Conservation (phyloP, 2,113 vertebrate genomes). For the Diadophis punctatus region DNA sequence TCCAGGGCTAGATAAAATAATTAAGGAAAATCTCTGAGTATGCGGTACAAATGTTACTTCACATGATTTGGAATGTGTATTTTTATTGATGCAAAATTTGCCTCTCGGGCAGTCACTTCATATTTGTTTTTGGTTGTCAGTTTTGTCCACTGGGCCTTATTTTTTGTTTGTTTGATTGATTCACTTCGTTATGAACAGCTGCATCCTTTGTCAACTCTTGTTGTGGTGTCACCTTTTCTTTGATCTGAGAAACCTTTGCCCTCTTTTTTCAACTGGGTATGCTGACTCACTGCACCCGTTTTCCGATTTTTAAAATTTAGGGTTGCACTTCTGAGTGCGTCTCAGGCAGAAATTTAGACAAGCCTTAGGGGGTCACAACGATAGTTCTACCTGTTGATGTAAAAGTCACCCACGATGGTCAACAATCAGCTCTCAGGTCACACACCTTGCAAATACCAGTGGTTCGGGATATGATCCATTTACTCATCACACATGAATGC, state of each 20-base stretch:
- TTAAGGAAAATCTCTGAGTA: not conserved
- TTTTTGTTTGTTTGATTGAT: not conserved
- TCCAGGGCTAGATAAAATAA: not conserved
- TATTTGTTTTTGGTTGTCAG: not conserved
- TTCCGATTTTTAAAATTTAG: not conserved
- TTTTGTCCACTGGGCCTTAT: not conserved
- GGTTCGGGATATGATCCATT: not conserved
- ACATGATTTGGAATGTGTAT: not conserved
- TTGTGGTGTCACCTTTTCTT: not conserved
- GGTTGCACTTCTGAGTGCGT: not conserved
- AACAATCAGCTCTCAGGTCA: not conserved
- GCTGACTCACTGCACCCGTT: not conserved
- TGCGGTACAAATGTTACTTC: not conserved
- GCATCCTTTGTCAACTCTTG: not conserved
- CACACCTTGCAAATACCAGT: not conserved
- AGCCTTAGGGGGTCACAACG: not conserved
- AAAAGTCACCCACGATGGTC: not conserved
- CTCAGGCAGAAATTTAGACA: not conserved
- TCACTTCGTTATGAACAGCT: not conserved
- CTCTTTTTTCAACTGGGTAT: not conserved
- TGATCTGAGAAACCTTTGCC: not conserved
- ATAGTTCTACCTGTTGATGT: not conserved
- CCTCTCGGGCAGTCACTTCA: not conserved
- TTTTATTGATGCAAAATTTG: not conserved
- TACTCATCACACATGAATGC: not conserved